These are phyloP conservation scores for Aromia moschata DNA, from an alignment of 2,888 invertebrate species.

Conservation along the genomic window DNA sequence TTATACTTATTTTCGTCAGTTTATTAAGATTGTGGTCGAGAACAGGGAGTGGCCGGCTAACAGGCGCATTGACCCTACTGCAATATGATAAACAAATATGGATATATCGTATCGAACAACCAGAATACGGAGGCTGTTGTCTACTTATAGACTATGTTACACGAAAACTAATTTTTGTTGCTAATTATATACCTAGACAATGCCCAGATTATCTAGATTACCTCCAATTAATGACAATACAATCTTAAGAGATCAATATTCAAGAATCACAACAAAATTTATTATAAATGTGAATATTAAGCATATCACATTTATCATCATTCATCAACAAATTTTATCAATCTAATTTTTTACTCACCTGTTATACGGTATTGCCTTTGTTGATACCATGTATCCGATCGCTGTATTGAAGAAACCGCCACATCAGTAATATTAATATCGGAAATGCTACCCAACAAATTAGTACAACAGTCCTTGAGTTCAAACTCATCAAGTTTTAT, in stretches of 20 bases:
- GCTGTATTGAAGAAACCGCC: background rate
- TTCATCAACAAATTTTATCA: too few relatives aligned
- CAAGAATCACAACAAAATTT: too few relatives aligned
- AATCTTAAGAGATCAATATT: too few relatives aligned
- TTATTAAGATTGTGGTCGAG: background rate
- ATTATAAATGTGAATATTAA: too few relatives aligned
- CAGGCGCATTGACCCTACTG: slow-evolving; percentile 2
- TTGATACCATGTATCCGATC: background rate
- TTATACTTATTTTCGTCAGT: background rate
- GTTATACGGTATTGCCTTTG: background rate
- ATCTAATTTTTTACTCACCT: background rate
- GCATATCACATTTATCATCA: too few relatives aligned
- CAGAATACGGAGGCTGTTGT: too few relatives aligned
- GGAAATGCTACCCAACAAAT: background rate
- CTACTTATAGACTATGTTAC: too few relatives aligned
- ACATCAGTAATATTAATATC: background rate
- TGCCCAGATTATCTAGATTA: too few relatives aligned
- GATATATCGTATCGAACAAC: too few relatives aligned
- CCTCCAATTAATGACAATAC: too few relatives aligned
- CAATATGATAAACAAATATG: too few relatives aligned
- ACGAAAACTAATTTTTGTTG: background rate
- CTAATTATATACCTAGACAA: too few relatives aligned
- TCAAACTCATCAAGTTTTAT: background rate
- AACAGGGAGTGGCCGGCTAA: background rate
- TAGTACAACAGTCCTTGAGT: background rate